Percentiles rank a stretch among this genome's conserved stretches.
Evolutionary conservation across 2,797 vertebrate species (phyloP).

Genomic region (Hoplostethus atlanticus): DNA sequence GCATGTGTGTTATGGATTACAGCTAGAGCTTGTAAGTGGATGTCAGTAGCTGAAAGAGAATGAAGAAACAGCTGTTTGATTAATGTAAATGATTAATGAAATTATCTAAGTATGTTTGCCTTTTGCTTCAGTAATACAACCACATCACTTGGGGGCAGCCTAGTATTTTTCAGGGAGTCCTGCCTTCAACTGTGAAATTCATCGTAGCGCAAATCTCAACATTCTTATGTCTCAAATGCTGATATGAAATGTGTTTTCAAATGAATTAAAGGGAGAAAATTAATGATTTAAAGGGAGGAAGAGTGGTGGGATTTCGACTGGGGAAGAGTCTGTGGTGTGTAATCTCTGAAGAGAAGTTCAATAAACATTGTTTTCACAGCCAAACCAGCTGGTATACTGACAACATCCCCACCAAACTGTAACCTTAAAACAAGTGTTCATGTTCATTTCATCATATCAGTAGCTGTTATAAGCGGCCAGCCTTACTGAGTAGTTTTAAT

Average conservation of each 20-base stretch:
- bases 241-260: too few relatives aligned
- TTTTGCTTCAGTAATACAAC: not conserved
- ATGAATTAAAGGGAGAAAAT: too few relatives aligned
- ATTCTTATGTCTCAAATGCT: not conserved
- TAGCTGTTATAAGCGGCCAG: not conserved
- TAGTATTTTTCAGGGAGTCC: slow-evolving; percentile 25
- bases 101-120: not conserved
- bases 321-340: not conserved
- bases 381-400: not conserved
- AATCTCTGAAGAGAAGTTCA: not conserved
- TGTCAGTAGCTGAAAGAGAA: not conserved
- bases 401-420: not conserved
- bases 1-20: not conserved
- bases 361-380: not conserved
- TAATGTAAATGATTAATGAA: not conserved
- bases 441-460: slow-evolving; percentile 11
- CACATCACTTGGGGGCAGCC: slow-evolving; percentile 58
- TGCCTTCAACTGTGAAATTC: not conserved
- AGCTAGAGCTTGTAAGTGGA: not conserved
- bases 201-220: not conserved
- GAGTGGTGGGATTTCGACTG: not conserved
- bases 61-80: too few relatives aligned
- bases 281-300: too few relatives aligned
- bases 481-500: slow-evolving; percentile 10
- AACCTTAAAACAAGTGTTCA: not conserved